Base-by-base conservation (phyloP, 2,113 vertebrate species). In the Sisor rabdophorus region DNA sequence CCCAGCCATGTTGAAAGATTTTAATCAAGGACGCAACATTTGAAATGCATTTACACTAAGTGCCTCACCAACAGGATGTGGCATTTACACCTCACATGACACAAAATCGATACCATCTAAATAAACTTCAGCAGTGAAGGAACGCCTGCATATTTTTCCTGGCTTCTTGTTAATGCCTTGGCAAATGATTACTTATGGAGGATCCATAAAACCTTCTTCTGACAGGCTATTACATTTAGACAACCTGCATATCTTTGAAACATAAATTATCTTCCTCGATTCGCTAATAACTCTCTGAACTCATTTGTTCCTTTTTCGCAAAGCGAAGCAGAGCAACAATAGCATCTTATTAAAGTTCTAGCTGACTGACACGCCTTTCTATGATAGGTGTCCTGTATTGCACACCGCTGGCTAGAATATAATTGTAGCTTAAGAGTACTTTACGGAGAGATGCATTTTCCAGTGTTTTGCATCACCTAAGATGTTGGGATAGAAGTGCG, bases 41-140 rank as follows among this genome's bases (percentile, higher is more conserved):
- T 77, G 48, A 73, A 79, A 79, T 76, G 54, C 52, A 58, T 79
- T 82, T 77, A 79, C 70, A 36, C 75, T 81, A 81, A 78, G 70
- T 55, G 59, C 75, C 73, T 77, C 44, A 56, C 69, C 69, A 36
- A 76, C 60, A 53, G 73, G 59, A 20, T 61, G 13, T 71, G 60
- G 68, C 71, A 32, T 75, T 80, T 71, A 77, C 24, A 24, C 59
- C 54, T 30, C 36, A 26, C 61, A 55, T 61, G 78, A 71, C 81
- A 80, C 47, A 78, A 83, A 83, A 80, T 83, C 81, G 56, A 83
- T 83, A 75, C 28, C 10, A 24, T 78, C 75, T 78, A 78, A 83
- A 83, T 80, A 80, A 83, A 75, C 59, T 74, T 82, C 30, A 64
- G 74, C 58, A 2, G 16, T 13, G 70, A 73, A 47, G 75, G 80